Conservation (phyloP, 2,113 vertebrate species). For the Oryzias melastigma region DNA sequence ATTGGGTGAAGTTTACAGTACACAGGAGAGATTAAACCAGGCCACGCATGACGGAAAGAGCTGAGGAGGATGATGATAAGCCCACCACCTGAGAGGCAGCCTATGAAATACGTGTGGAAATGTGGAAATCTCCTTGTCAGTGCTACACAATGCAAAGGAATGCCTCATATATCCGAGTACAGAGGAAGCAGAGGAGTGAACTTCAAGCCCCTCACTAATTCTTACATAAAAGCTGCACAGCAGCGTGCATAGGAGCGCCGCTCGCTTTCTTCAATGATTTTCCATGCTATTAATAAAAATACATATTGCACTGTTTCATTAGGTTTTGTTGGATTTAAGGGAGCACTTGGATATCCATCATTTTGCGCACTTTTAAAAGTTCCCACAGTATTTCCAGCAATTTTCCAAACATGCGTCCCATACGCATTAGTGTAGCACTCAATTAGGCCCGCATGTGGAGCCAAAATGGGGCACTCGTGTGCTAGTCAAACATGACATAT, state of each 20-base stretch:
- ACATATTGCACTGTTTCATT: constrained; percentile 53
- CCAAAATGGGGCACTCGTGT: constrained; percentile 18
- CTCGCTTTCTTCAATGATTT: constrained; percentile 48
- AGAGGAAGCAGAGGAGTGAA: constrained; percentile 22
- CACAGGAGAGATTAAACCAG: constrained; percentile 63
- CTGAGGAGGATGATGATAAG: constrained; percentile 50
- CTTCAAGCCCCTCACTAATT: constrained; percentile 38
- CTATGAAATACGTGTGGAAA: constrained; percentile 57
- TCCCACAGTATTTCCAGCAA: constrained; percentile 55
- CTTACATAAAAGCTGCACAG: constrained; percentile 40
- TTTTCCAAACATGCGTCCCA: constrained; percentile 49
- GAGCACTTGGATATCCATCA: constrained; percentile 62
- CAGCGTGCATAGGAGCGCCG: constrained; percentile 37
- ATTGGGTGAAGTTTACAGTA: constrained; percentile 66
- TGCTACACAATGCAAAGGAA: constrained; percentile 67
- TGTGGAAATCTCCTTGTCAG: constrained; percentile 36
- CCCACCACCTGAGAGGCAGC: constrained; percentile 40
- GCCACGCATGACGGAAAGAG: constrained; percentile 55
- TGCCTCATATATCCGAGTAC: constrained; percentile 50
- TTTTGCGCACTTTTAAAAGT: constrained; percentile 58
- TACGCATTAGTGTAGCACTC: constrained; percentile 50
- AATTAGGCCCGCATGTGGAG: constrained; percentile 35
- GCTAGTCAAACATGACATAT: constrained; percentile 30
- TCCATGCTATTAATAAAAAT: constrained; percentile 59
- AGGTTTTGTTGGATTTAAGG: constrained; percentile 55